Evolutionary conservation across 2,888 invertebrate species (phyloP).

Genomic region (Tetranychus truncatus): DNA sequence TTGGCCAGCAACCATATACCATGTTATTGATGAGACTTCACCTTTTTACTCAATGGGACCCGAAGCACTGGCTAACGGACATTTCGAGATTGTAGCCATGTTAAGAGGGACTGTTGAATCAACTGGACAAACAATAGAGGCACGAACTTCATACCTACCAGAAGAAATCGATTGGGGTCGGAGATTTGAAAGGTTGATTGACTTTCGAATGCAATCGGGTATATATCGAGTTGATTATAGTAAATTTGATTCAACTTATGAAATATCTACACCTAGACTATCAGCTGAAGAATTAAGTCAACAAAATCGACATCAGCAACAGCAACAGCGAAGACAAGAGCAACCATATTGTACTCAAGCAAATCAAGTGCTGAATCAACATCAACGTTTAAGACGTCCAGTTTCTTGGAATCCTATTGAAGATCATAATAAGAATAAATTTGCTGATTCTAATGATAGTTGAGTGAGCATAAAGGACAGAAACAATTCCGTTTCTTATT

Average conservation of each 20-base stretch:
- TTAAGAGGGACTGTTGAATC: conserved; percentile 49
- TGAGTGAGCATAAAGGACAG: background rate
- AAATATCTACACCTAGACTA: conserved; percentile 75
- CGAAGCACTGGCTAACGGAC: conserved; percentile 69
- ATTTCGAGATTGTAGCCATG: conserved; percentile 90
- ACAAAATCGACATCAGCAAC: background rate
- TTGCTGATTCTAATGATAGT: background rate
- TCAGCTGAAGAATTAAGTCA: conserved; percentile 41
- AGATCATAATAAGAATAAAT: background rate
- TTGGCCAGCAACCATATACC: conserved; percentile 93
- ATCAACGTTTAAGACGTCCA: background rate
- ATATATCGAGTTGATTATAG: conserved; percentile 64
- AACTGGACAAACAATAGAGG: conserved; percentile 28
- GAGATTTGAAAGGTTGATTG: conserved; percentile 56
- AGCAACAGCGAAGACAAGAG: background rate
- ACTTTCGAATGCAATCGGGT: conserved; percentile 48
- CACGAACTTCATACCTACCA: conserved; percentile 55
- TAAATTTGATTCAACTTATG: conserved; percentile 74
- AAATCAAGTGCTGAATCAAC: background rate
- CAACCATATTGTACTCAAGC: background rate
- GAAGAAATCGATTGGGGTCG: conserved; percentile 75
- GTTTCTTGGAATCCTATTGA: background rate
- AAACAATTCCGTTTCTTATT: too few relatives aligned
- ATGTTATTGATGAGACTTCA: conserved; percentile 74
- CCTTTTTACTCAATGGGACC: conserved; percentile 80